phyloP scores from a whole-genome alignment of 2,797 vertebrate genomes.

The Epinephelus awoara region DNA sequence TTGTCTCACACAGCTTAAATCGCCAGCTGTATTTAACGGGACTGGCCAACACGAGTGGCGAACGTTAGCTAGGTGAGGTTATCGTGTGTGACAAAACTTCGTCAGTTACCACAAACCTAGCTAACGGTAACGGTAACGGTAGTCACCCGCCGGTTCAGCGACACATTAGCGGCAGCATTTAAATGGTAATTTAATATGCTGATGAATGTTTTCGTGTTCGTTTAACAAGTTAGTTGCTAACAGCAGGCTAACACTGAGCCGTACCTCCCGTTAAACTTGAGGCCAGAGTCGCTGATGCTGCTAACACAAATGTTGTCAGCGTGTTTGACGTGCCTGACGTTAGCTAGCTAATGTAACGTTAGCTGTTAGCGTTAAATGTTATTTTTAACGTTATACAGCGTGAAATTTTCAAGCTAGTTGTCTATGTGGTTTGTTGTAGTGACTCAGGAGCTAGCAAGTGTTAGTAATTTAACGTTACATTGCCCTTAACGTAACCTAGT shows the following conservation, averaged over 20 bases:
- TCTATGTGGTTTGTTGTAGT: background rate
- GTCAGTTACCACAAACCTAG: background rate
- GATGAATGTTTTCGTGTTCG: background rate
- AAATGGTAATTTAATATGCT: rapidly evolving
- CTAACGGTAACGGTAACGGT: background rate
- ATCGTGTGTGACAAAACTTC: slow-evolving; percentile 40
- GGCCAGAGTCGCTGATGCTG: slow-evolving; percentile 42
- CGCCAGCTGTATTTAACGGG: background rate
- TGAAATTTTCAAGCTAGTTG: background rate
- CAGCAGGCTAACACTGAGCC: slow-evolving; percentile 44
- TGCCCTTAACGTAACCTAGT: background rate
- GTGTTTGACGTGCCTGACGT: slow-evolving; percentile 2
- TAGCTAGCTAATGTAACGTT: background rate
- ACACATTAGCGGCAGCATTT: background rate
- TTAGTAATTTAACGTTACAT: background rate
- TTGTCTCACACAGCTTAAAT: slow-evolving; percentile 13
- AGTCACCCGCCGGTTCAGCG: background rate
- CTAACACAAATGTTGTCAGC: slow-evolving; percentile 30
- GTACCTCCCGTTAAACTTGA: slow-evolving; percentile 36
- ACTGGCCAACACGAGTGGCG: slow-evolving; percentile 23
- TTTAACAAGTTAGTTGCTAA: slow-evolving; percentile 41
- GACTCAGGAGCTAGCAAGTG: background rate
- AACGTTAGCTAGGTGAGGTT: slow-evolving; percentile 52
- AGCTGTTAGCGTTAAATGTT: background rate
- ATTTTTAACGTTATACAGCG: background rate